A percentile compares a stretch with the other conserved stretches of the same genome.
Conservation (phyloP, 2,797 vertebrate genomes). For the Hozukius guyotensis region DNA sequence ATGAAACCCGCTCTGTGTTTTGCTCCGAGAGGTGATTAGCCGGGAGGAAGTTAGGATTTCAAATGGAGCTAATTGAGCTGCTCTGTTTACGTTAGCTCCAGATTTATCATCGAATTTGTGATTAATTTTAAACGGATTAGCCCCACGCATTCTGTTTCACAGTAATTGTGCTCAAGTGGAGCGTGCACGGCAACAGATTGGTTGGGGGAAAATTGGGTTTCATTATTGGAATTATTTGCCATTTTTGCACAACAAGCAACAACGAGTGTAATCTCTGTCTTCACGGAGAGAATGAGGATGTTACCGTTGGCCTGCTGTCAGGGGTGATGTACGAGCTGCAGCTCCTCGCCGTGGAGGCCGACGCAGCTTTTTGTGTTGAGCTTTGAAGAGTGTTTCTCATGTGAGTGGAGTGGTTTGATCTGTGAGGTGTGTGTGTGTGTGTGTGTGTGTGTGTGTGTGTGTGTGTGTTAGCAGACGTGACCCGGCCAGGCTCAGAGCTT, state of each 20-base stretch:
- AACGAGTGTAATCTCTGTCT: conserved; percentile 30
- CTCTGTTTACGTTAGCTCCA: conserved; percentile 79
- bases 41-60: conserved; percentile 78
- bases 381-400: conserved; percentile 1
- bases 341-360: neutral
- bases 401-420: conserved; percentile 19
- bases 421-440: conserved; percentile 20
- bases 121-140: conserved; percentile 65
- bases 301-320: conserved; percentile 39
- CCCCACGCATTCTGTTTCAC: conserved; percentile 60
- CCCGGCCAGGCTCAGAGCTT: conserved; percentile 48
- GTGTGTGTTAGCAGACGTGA: conserved; percentile 48
- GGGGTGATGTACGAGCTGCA: conserved; percentile 40
- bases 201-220: conserved; percentile 60
- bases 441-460: conserved; percentile 18
- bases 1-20: conserved; percentile 82
- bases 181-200: conserved; percentile 55
- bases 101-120: conserved; percentile 80
- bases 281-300: conserved; percentile 31
- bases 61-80: conserved; percentile 81
- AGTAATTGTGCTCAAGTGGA: conserved; percentile 62
- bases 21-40: conserved; percentile 86
- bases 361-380: conserved; percentile 15
- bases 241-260: conserved; percentile 55
- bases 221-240: conserved; percentile 63